phyloP scores from a whole-genome alignment of 2,113 vertebrate species.

The Erythrocercus mccallii region DNA sequence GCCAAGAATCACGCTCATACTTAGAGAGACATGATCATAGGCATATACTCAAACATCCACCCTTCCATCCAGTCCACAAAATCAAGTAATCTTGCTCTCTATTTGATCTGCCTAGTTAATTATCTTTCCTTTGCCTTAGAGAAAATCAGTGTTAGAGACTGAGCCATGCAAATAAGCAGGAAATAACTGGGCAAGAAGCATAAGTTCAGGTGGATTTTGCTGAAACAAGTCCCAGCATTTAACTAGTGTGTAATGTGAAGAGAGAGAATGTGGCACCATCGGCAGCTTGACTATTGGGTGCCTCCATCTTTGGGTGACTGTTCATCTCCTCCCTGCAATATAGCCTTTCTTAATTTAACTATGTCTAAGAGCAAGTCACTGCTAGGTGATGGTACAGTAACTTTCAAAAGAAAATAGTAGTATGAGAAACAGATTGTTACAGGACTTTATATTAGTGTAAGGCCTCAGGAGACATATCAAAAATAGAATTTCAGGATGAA shows the following conservation, averaged over 20 bases:
- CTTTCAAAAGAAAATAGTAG: not conserved
- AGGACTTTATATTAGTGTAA: constrained; percentile 12
- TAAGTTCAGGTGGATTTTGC: not conserved
- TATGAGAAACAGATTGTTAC: constrained; percentile 23
- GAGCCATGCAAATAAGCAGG: not conserved
- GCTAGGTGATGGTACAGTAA: not conserved
- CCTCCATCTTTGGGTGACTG: not conserved
- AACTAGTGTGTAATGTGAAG: not conserved
- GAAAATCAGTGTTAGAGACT: not conserved
- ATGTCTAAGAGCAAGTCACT: not conserved
- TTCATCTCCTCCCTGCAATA: not conserved
- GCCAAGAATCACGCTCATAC: not conserved
- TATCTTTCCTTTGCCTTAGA: not conserved
- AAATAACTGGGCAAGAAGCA: not conserved
- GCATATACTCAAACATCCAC: not conserved
- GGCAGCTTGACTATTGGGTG: not conserved
- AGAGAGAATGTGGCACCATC: not conserved
- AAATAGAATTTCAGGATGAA: constrained; percentile 45
- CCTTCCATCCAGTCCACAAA: not conserved
- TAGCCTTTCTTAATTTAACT: not conserved
- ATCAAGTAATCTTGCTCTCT: not conserved
- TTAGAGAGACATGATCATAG: not conserved
- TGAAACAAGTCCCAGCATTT: not conserved
- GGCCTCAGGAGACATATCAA: constrained; percentile 9
- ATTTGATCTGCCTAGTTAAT: not conserved